Percentiles rank a stretch among this genome's conserved stretches.
phyloP scores from a whole-genome alignment of 1,140 invertebrate genomes.

The Cydia pomonella region DNA sequence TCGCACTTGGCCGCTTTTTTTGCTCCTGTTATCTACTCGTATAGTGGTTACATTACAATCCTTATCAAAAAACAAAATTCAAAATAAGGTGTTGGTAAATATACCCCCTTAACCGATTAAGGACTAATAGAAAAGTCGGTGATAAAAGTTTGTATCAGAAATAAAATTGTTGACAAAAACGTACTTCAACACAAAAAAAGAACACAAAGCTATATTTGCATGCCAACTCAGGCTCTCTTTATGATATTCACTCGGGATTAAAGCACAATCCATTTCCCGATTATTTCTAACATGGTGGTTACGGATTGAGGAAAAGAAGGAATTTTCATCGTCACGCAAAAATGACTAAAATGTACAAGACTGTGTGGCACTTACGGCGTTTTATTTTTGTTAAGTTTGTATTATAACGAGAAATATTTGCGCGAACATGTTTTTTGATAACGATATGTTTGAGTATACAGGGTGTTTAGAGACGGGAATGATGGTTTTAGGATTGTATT shows the following conservation, averaged over 20 bases:
- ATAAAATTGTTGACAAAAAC: too few species aligned
- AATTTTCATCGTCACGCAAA: neutral
- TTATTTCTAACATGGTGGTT: neutral
- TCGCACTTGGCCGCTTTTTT: too few species aligned
- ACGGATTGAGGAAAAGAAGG: neutral
- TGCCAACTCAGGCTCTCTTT: neutral
- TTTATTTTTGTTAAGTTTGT: neutral
- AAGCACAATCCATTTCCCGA: neutral
- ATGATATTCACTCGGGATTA: neutral
- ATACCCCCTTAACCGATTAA: too few species aligned
- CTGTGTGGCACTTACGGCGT: neutral
- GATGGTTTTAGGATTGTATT: too few species aligned
- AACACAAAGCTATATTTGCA: neutral
- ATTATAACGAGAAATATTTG: slow-evolving; percentile 4
- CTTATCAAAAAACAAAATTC: too few species aligned
- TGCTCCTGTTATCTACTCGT: too few species aligned
- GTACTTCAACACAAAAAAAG: neutral
- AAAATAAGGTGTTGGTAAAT: too few species aligned
- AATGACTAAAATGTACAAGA: neutral
- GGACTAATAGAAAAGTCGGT: too few species aligned
- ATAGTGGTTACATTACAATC: too few species aligned
- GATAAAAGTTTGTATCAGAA: too few species aligned
- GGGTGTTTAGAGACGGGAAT: neutral
- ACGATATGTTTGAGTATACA: neutral
- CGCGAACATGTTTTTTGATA: neutral